phyloP scores from a whole-genome alignment of 1,140 invertebrate species.

The Pseudoatta argentina region DNA sequence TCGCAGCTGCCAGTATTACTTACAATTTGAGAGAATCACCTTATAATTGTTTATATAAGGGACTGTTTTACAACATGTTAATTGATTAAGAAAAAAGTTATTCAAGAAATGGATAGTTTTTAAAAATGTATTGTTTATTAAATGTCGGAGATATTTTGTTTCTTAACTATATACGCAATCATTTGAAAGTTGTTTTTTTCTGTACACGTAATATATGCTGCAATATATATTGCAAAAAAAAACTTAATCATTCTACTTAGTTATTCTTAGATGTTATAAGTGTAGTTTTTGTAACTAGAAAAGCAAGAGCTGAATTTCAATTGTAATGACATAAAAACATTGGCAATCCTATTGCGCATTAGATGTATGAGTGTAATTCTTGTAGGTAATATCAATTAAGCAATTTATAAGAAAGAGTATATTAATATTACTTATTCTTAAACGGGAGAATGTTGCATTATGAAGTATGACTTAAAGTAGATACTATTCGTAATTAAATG shows the following conservation, averaged over 20 bases:
- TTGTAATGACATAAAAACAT: background rate
- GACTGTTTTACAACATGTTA: background rate
- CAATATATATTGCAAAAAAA: background rate
- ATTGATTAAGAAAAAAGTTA: background rate
- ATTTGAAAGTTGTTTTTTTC: background rate
- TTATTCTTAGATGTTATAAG: background rate
- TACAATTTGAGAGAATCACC: background rate
- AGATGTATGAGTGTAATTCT: background rate
- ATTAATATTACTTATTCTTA: background rate
- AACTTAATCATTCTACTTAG: background rate
- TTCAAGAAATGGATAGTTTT: background rate
- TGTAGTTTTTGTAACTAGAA: background rate
- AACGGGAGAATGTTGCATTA: background rate
- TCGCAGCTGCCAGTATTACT: background rate
- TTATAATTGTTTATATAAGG: background rate
- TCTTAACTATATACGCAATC: background rate
- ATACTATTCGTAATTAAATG: background rate
- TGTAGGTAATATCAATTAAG: background rate
- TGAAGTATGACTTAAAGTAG: background rate
- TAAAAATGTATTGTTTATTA: background rate
- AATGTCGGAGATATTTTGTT: background rate
- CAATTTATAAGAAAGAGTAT: slow-evolving; percentile 10
- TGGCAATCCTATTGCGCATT: background rate
- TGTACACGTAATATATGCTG: background rate
- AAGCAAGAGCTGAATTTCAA: slow-evolving; percentile 7